Evolutionary conservation across 1,140 invertebrate genomes (phyloP).

Genomic region (Arctopsyche grandis): DNA sequence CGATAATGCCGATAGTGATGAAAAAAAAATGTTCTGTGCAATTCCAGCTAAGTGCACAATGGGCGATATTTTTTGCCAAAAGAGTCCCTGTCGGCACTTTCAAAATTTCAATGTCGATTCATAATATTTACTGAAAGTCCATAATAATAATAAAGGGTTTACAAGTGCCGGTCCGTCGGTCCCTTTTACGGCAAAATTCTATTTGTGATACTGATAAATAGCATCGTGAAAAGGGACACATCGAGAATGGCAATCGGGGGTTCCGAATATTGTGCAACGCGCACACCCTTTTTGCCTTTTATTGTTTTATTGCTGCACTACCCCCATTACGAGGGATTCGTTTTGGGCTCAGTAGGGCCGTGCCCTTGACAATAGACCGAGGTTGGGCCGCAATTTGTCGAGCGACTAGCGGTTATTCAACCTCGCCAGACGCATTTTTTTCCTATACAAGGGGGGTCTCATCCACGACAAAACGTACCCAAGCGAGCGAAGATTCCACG

Average conservation of each 20-base stretch:
- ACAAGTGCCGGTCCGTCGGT: background rate
- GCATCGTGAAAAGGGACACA: constrained; percentile 3
- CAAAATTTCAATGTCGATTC: background rate
- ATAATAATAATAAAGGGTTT: constrained; percentile 39
- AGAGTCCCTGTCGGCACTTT: constrained; percentile 18
- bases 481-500: background rate
- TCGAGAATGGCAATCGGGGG: constrained; percentile 20
- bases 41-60: background rate
- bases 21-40: background rate
- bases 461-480: background rate
- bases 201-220: too few relatives aligned
- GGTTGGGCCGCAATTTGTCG: constrained; percentile 35
- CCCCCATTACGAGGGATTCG: background rate
- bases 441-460: background rate
- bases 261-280: constrained; percentile 32
- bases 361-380: constrained; percentile 41
- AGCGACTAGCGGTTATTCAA: constrained; percentile 53
- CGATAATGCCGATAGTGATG: too few relatives aligned
- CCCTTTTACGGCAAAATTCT: constrained; percentile 37
- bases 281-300: constrained; percentile 21
- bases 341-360: background rate
- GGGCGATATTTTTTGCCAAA: background rate
- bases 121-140: constrained; percentile 36
- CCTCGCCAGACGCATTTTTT: constrained; percentile 49
- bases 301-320: constrained; percentile 28